Base-by-base conservation (phyloP, 2,113 vertebrate genomes). In the Mionectes macconnelli region DNA sequence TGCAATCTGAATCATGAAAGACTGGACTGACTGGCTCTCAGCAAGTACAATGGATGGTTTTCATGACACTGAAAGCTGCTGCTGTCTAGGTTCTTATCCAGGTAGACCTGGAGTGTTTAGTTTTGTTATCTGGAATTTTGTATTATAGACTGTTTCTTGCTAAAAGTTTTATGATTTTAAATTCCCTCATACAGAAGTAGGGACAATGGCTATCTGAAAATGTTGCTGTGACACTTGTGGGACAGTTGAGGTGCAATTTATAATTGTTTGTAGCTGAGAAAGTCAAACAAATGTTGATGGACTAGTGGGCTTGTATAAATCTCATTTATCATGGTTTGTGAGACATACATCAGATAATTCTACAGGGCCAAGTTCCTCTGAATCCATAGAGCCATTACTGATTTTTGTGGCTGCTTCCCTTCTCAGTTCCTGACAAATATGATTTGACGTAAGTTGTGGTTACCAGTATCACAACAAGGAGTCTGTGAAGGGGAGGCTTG, bases 21-120 rank as follows among this genome's bases (percentile, higher is more conserved):
- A 87, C 35, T 53, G 68, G 75, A 62, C 53, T 57, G 72, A 69
- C 45, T 90, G 57, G 53, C 85, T 92, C 53, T 14, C 57, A 73
- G 49, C 39, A 21, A 6, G 30, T 42, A 31, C 0, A 0, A n/a
- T 53, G 56, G 18, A 57, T 81, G 10, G 5, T 59, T 93, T 37
- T 83, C 19, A 3, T 53, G 45, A 73, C n/a, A 27, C 3, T 62
- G 25, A 66, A 40, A 83, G 25, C 60, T 84, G 60, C 31, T 79
- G 67, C 63, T 83, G 6, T 42, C 74, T 56, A 64, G 3, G 6
- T 72, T 87, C 56, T 82, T 74, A 68, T 55, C 56, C 78, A 52
- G 73, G 47, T 66, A 57, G 28, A 53, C 14, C 30, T 53, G 40
- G 25, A 44, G 35, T 30, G n/a, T 45, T 59, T 47, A 28, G 23